phyloP scores from a whole-genome alignment of 1,140 invertebrate species.

The Nephila pilipes region DNA sequence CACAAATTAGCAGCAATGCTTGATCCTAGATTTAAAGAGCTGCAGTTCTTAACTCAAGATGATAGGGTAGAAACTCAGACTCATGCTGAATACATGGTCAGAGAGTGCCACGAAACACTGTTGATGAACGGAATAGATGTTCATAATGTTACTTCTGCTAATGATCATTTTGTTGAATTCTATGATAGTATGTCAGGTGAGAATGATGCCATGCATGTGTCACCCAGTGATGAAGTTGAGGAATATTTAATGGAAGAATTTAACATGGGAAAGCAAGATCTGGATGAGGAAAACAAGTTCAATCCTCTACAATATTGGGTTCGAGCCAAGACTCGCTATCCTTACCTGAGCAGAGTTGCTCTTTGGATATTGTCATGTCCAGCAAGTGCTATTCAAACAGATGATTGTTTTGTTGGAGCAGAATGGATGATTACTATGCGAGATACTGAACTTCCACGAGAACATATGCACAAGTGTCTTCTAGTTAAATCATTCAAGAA shows the following conservation, averaged over 20 bases:
- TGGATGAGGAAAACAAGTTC: slow-evolving; percentile 71
- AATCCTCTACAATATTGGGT: slow-evolving; percentile 71
- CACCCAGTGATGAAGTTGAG: slow-evolving; percentile 58
- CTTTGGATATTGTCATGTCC: slow-evolving; percentile 72
- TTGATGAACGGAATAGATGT: slow-evolving; percentile 68
- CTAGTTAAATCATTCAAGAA: slow-evolving; percentile 70
- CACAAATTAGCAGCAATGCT: slow-evolving; percentile 69
- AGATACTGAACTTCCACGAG: slow-evolving; percentile 48
- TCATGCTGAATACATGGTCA: slow-evolving; percentile 45
- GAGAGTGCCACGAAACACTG: slow-evolving; percentile 58
- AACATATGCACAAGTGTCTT: slow-evolving; percentile 64
- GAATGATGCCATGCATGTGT: slow-evolving; percentile 20
- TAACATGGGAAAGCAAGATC: slow-evolving; percentile 61
- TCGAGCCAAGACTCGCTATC: slow-evolving; percentile 56
- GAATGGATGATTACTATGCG: slow-evolving; percentile 70
- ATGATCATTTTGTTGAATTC: slow-evolving; percentile 57
- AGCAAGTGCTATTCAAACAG: slow-evolving; percentile 68
- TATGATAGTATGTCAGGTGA: slow-evolving; percentile 49
- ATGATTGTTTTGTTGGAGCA: slow-evolving; percentile 48
- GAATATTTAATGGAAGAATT: slow-evolving; percentile 66
- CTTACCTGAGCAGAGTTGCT: slow-evolving; percentile 67
- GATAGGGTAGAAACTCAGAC: slow-evolving; percentile 50
- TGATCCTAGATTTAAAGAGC: slow-evolving; percentile 67
- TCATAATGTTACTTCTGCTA: slow-evolving; percentile 32
- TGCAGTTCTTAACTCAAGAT: slow-evolving; percentile 63